Evolutionary conservation across 2,113 vertebrate species (phyloP).

Genomic region (Cyphomyrus discorhynchus): DNA sequence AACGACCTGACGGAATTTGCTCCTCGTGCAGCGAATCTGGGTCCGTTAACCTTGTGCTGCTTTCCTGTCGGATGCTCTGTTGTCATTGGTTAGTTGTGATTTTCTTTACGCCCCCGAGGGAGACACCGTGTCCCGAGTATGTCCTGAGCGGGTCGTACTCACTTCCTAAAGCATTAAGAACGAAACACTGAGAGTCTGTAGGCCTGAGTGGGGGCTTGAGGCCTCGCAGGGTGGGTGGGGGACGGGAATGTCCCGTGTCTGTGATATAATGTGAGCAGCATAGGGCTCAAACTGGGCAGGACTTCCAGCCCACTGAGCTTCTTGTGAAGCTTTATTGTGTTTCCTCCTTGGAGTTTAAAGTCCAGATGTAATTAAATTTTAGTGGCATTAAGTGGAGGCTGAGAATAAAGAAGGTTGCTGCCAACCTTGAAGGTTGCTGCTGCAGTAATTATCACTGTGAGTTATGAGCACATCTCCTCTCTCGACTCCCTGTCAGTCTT

Average conservation of each 20-base stretch:
- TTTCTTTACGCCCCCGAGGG: neutral
- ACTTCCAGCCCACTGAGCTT: neutral
- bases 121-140: neutral
- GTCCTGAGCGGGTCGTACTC: neutral
- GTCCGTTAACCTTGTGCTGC: neutral
- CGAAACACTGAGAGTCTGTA: neutral
- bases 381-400: neutral
- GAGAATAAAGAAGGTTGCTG: neutral
- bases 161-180: neutral
- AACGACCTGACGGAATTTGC: neutral
- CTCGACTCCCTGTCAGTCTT: neutral
- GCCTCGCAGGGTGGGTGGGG: neutral
- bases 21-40: neutral
- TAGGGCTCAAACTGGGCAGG: neutral
- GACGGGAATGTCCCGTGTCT: neutral
- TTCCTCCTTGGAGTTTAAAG: neutral
- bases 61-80: neutral
- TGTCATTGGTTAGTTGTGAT: neutral
- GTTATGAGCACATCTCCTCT: neutral
- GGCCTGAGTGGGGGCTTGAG: neutral
- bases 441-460: neutral
- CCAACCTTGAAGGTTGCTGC: neutral
- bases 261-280: neutral
- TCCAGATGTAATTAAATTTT: slow-evolving; percentile 1
- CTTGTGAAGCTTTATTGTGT: neutral